Evolutionary conservation across 2,113 vertebrate species (phyloP), one percentile per base, ranked within the genome.

Genomic region (Podarcis cretensis): DNA sequence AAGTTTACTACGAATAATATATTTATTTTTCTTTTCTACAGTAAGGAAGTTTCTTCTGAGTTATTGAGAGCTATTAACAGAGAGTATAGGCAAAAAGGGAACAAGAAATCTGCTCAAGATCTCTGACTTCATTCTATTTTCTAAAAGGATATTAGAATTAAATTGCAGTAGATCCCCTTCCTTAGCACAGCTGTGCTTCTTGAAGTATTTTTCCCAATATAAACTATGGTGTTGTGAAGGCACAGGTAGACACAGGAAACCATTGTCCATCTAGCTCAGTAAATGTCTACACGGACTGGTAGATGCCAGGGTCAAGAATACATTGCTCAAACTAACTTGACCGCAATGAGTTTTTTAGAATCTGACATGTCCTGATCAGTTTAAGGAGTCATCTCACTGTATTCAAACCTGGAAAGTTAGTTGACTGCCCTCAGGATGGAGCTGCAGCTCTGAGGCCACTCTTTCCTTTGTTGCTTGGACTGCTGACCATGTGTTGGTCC

Each of bases 91-190:
- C 2, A 69, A 63, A 84, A 4, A 3, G 76, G 43, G 86, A 65
- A 91, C 86, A 68, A 69, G 82, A 88, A 71, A 75, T 90, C 86
- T n/a, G 81, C 25, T 65, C 25, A 74, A 71, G 81, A 0, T 3
- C 1, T 25, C 86, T 89, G 83, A 25, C 1, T 2, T 81, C 79
- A 8, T 6, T 87, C 81, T 1, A 4, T 3, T 82, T 30, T 83
- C 86, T 93, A 87, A 13, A 57, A 35, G 54, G 65, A 1, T 81
- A 12, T 83, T 90, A 0, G 9, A 90, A 35, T 82, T 87, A 92
- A 89, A 16, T 27, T 30, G 2, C 77, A 7, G 0, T 30, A 73
- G n/a, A 40, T 35, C 71, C 76, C 87, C 87, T 2, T 86, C 12
- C 27, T 20, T 82, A 77, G 20, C 9, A 86, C n/a, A 14, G 27